Evolutionary conservation across 2,888 invertebrate genomes (phyloP).

Genomic region (Pseudococcus jackbeardsleyi): DNA sequence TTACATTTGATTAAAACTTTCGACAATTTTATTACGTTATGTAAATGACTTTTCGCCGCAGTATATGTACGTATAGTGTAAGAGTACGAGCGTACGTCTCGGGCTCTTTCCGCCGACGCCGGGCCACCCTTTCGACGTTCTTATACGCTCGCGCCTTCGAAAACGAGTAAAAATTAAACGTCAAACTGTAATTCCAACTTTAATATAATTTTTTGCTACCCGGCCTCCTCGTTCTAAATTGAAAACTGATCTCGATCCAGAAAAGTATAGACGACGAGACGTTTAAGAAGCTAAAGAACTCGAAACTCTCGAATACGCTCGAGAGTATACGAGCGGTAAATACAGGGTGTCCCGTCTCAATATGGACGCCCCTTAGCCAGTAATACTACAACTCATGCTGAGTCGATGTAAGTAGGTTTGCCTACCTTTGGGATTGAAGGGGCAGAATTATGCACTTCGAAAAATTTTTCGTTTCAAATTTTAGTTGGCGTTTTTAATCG

Average conservation of each 20-base stretch:
- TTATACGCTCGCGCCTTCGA: neutral
- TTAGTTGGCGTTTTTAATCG: too few relatives aligned
- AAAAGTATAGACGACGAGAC: neutral
- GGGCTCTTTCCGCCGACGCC: neutral
- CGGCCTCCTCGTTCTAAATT: neutral
- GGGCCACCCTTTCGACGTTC: neutral
- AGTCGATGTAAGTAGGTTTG: too few relatives aligned
- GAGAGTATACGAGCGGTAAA: too few relatives aligned
- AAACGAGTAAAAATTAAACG: slow-evolving; percentile 43
- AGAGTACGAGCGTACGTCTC: neutral
- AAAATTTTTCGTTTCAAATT: too few relatives aligned
- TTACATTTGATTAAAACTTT: slow-evolving; percentile 54
- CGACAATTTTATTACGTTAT: slow-evolving; percentile 52
- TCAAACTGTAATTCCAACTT: slow-evolving; percentile 45
- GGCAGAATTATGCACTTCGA: too few relatives aligned
- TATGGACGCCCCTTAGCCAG: too few relatives aligned
- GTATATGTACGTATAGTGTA: neutral
- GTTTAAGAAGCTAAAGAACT: neutral
- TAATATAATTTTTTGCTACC: slow-evolving; percentile 20
- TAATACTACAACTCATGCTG: too few relatives aligned
- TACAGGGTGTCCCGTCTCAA: too few relatives aligned
- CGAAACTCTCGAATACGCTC: neutral
- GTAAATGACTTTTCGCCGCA: slow-evolving; percentile 36
- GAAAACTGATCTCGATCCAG: neutral
- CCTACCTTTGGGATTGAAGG: too few relatives aligned